Base-by-base conservation (phyloP, 2,888 invertebrate species). In the Eucriotettix oculatus region DNA sequence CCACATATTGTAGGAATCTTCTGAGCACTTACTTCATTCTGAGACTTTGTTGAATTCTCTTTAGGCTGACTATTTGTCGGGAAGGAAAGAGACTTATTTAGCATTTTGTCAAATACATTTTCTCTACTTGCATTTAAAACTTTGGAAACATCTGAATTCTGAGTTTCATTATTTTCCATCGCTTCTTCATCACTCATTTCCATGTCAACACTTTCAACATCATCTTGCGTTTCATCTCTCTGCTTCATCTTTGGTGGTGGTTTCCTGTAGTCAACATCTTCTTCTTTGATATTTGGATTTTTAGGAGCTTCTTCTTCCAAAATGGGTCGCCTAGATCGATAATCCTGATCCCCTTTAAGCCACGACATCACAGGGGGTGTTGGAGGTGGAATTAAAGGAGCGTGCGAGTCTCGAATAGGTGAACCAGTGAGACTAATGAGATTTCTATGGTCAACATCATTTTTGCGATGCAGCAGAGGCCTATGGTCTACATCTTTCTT, bases 201-300 rank as follows among this genome's bases (percentile, higher is more conserved):
- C 90, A 90, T 90, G 66, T 91, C 90, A 62, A 90, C 85, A 69
- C 84, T 86, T 69, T 87, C 86, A 7, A 86, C 84, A 69, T 86
- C 88, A 68, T 88, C 88, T 12, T 80, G 69, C 63, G 54, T 59
- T 54, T 63, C 64, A 54, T 62, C 61, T 42, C 43, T 52, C 17
- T 48, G 12, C 3, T 48, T 12, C 10, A 40, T 17, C 42, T 55
- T 55, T 55, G 55, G 40, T 42, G 40, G 40, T 41, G n/a, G n/a
- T 42, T 40, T 40, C 16, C 42, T 55, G 42, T 55, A 55, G n/a
- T 55, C 55, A 29, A 29, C 42, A 17, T n/a, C 41, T 41, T 55
- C 55, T 12, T 55, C 55, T 17, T 29, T 29, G 12, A 54, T 16
- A 16, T 12, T 16, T 16, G 54, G 17, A 14, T 48, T 48, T 48